A percentile compares a stretch with the other conserved stretches of the same genome.
These are phyloP conservation scores for Piliocolobus tephrosceles DNA, from an alignment of 2,113 vertebrate species.

Conservation along the genomic window DNA sequence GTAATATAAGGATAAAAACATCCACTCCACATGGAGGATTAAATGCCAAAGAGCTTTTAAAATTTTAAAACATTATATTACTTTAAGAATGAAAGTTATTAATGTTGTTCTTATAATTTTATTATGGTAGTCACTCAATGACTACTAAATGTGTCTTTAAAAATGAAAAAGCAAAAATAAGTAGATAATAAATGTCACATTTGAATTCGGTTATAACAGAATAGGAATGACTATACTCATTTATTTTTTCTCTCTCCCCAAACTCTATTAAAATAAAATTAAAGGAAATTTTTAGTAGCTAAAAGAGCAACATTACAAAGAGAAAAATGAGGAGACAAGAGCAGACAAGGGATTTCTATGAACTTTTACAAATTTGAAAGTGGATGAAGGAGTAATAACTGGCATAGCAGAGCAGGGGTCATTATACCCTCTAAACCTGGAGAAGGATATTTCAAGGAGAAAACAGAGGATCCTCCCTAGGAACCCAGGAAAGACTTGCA, in stretches of 20 bases:
- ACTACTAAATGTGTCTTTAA: slow-evolving; percentile 62
- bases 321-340: not conserved
- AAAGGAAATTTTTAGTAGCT: slow-evolving; percentile 31
- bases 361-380: not conserved
- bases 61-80: slow-evolving; percentile 62
- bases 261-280: slow-evolving; percentile 57
- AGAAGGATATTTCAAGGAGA: not conserved
- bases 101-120: slow-evolving; percentile 64
- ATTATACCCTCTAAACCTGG: not conserved
- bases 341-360: not conserved
- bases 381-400: not conserved
- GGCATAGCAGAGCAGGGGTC: not conserved
- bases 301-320: slow-evolving; percentile 19
- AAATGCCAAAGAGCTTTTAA: slow-evolving; percentile 61
- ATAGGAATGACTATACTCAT: slow-evolving; percentile 46
- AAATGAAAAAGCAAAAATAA: slow-evolving; percentile 59
- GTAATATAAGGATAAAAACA: slow-evolving; percentile 37
- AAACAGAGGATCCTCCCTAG: not conserved
- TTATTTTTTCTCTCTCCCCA: slow-evolving; percentile 50
- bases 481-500: not conserved
- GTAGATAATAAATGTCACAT: slow-evolving; percentile 66
- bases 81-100: slow-evolving; percentile 59
- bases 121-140: slow-evolving; percentile 55
- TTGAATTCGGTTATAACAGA: slow-evolving; percentile 50
- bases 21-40: slow-evolving; percentile 23